These are phyloP conservation scores for Struthidea cinerea DNA, from an alignment of 2,113 vertebrate genomes.

Conservation along the genomic window DNA sequence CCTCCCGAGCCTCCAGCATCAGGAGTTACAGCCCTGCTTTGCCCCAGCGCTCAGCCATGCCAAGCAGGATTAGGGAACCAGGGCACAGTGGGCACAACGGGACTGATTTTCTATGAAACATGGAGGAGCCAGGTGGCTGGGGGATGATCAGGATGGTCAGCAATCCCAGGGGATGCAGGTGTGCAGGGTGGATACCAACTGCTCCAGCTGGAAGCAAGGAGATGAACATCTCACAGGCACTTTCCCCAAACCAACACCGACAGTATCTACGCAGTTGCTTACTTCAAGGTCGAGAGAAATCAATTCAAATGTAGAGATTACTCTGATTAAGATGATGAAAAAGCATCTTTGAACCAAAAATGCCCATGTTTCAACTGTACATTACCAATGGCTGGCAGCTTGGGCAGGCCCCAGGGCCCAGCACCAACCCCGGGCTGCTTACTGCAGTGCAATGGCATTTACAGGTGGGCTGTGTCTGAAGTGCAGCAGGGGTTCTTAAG, in stretches of 20 bases:
- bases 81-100: background rate
- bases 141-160: background rate
- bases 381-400: background rate
- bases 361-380: background rate
- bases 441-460: background rate
- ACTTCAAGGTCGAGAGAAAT: background rate
- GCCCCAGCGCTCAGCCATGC: fast-evolving
- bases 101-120: background rate
- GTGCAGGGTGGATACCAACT: fast-evolving
- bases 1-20: background rate
- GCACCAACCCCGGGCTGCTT: background rate
- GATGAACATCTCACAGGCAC: background rate
- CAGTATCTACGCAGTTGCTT: background rate
- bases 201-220: background rate
- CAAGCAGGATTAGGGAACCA: background rate
- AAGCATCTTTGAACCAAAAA: background rate
- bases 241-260: background rate
- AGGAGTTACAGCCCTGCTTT: background rate
- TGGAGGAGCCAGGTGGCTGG: background rate
- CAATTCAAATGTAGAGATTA: background rate
- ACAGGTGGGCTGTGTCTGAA: background rate
- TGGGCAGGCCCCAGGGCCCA: background rate
- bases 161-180: background rate
- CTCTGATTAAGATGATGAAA: background rate
- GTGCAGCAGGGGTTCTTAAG: background rate